These are phyloP conservation scores for Stichodactyla mertensii DNA, from an alignment of 64 coral and sea anemone species.

Conservation along the genomic window DNA sequence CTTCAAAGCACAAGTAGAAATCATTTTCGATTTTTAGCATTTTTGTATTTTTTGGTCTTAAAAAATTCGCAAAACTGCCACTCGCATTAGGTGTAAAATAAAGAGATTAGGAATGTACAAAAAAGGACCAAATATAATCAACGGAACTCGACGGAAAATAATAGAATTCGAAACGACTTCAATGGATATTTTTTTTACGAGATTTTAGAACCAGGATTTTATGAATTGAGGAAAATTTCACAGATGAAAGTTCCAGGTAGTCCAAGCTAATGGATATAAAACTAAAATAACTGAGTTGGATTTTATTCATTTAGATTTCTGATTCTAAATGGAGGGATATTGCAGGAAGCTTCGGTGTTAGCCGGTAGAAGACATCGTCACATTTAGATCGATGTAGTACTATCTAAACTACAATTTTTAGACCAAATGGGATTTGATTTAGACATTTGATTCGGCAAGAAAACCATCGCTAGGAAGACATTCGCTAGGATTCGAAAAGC, in stretches of 20 bases:
- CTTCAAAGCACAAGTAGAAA: background rate
- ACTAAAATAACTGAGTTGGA: background rate
- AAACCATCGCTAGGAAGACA: background rate
- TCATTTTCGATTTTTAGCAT: background rate
- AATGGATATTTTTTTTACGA: background rate
- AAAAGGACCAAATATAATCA: background rate
- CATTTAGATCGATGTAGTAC: background rate
- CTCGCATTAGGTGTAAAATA: conserved; percentile 7
- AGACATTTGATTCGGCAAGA: background rate
- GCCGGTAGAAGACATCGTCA: background rate
- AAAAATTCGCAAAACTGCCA: background rate
- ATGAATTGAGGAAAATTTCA: background rate
- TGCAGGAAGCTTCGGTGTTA: no score
- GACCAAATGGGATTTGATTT: background rate
- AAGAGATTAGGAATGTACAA: background rate
- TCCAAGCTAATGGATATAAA: background rate
- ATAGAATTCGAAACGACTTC: background rate
- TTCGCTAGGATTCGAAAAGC: background rate
- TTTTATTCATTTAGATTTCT: background rate
- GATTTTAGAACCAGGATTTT: background rate
- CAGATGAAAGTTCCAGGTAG: background rate
- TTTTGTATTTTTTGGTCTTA: background rate
- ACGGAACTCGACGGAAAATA: background rate
- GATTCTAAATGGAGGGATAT: background rate
- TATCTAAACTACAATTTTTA: background rate